Evolutionary conservation across 2,113 vertebrate genomes (phyloP), one percentile per base, ranked within the genome.

Genomic region (Melanostigma gelatinosum): DNA sequence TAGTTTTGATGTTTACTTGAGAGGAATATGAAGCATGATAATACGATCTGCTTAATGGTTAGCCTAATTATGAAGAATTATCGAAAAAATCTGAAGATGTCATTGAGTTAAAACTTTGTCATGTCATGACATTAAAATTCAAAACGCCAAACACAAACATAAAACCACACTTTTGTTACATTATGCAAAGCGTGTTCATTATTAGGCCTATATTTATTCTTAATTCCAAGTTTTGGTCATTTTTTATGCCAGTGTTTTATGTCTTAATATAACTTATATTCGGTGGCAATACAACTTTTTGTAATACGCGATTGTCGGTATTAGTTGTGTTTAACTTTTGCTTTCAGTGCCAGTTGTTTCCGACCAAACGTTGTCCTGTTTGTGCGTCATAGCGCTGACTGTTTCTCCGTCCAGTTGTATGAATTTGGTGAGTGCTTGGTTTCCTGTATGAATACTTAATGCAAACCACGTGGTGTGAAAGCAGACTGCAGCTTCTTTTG

Each of bases 401-500:
- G 0, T 18, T 61, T 54, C 36, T 50, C 4, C 36, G 44, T 57
- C 44, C 52, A 58, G 32, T 22, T 9, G 55, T 12, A 18, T 67
- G 46, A 11, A 27, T 38, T 57, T 42, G 72, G 58, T 20, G 81
- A 42, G 50, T 61, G 71, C 57, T 70, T 1, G 77, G 84, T 75
- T 92, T 90, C 87, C 87, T 86, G 88, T 78, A 80, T 75, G 85
- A 87, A 89, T 89, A 75, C 80, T 87, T 88, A 93, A 94, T 88
- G 91, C 77, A 92, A 94, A 94, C 92, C 94, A 97, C 96, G 96
- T 97, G 97, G 95, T 96, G 92, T 93, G 93, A 95, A 94, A 94
- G 95, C 87, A 96, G 93, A 95, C 96, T 96, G 95, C 92, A 96
- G 95, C 94, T 95, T 96, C 96, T 96, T 97, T 97, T 97, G 97